These are phyloP conservation scores for Cerastis leucographa DNA, from an alignment of 2,888 invertebrate genomes.

Conservation along the genomic window DNA sequence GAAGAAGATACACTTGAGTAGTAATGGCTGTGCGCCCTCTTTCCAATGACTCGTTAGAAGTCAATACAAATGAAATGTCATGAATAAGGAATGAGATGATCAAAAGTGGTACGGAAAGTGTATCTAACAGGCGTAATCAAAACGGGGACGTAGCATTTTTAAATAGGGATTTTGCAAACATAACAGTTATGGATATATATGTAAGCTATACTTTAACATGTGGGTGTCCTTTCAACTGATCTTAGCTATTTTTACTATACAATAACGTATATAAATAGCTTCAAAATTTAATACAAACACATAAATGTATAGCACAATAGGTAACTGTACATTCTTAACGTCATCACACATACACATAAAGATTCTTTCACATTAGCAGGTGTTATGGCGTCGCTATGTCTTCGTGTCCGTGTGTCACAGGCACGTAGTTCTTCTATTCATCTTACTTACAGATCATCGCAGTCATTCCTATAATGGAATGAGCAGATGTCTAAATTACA, in stretches of 20 bases:
- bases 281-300: neutral
- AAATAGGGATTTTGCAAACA: constrained; percentile 8
- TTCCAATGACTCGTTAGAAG: constrained; percentile 66
- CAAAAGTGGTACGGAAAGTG: constrained; percentile 76
- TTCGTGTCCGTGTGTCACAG: constrained; percentile 33
- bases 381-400: constrained; percentile 25
- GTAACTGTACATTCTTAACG: neutral
- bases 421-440: constrained; percentile 53
- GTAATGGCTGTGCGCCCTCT: constrained; percentile 61
- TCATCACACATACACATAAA: constrained; percentile 12
- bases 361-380: constrained; percentile 28
- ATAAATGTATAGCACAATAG: neutral
- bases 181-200: neutral
- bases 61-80: constrained; percentile 79
- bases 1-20: constrained; percentile 40
- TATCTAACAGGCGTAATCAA: constrained; percentile 47
- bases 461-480: constrained; percentile 14
- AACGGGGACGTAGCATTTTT: constrained; percentile 11
- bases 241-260: neutral
- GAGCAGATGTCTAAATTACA: constrained; percentile 29
- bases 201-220: neutral
- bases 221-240: no score
- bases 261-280: neutral
- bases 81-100: constrained; percentile 83
- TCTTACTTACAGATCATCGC: constrained; percentile 53